Base-by-base conservation (phyloP, 1,140 invertebrate genomes). In the Yoshiicerus persimilis region DNA sequence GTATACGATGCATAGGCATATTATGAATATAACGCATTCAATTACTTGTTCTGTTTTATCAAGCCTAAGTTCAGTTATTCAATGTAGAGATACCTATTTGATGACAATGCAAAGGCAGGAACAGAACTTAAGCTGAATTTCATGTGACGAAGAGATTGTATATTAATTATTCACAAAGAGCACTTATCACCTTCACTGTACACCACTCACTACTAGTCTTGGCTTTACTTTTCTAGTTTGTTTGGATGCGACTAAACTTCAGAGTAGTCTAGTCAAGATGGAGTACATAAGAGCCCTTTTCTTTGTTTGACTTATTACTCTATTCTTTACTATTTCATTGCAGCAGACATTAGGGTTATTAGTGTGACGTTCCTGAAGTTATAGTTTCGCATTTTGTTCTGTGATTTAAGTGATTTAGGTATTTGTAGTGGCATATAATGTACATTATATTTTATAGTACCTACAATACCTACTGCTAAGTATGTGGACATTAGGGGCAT, bases 151-250 rank as follows among this genome's bases (percentile, higher is more conserved):
- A 38, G 75, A 80, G 75, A 80, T 80, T 80, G 16, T 32, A 34
- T 32, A 80, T 80, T 80, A 80, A 80, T 80, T 80, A 80, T 80
- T 80, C 75, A 36, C 32, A 23, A n/a, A n/a, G 75, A 34, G 75
- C 75, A 36, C 75, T 80, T 80, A 36, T 36, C 75, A 36, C 32
- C 20, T 36, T 32, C 20, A 77, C 11, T 77, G 30, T 32, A 5
- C 30, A 30, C 66, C 30, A 5, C 25, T 10, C 41, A 3, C n/a
- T n/a, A n/a, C 47, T 16, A 5, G 16, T n/a, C 47, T 56, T 16
- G 4, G 41, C 13, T 20, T 13, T 47, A 56, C n/a, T 56, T 56
- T 56, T n/a, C n/a, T 5, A n/a, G 20, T 56, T 56, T 56, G 16
- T n/a, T 56, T n/a, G 5, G 47, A 56, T n/a, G 47, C 20, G 47